Percentiles rank a stretch among this genome's conserved stretches.
Conservation (phyloP, 2,113 vertebrate genomes). For the Atrichornis clamosus region DNA sequence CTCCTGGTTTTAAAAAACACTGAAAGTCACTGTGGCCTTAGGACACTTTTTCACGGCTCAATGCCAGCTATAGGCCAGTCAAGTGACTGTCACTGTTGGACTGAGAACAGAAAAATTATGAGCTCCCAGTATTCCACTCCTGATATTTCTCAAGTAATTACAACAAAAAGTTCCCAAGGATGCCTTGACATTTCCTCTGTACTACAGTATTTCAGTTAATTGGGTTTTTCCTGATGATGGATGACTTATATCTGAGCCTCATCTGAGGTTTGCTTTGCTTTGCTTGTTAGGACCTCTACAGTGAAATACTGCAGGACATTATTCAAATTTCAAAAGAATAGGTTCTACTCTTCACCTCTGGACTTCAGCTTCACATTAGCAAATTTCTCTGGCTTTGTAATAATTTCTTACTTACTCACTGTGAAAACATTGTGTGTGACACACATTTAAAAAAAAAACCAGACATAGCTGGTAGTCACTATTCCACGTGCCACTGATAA, state of each 20-base stretch:
- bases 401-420: background rate
- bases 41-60: background rate
- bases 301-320: background rate
- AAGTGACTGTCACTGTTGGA: background rate
- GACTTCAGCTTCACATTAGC: background rate
- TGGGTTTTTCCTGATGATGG: background rate
- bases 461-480: background rate
- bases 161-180: background rate
- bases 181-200: background rate
- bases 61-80: background rate
- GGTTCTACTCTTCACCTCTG: background rate
- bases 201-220: background rate
- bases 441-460: background rate
- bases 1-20: background rate
- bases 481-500: background rate
- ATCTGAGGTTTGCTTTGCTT: background rate
- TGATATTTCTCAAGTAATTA: constrained; percentile 17
- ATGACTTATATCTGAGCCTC: background rate
- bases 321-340: background rate
- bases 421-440: background rate
- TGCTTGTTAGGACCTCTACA: background rate
- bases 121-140: background rate
- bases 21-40: background rate
- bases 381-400: background rate
- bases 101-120: background rate